Conservation (phyloP, 2,888 invertebrate genomes). For the Eristalis arbustorum region DNA sequence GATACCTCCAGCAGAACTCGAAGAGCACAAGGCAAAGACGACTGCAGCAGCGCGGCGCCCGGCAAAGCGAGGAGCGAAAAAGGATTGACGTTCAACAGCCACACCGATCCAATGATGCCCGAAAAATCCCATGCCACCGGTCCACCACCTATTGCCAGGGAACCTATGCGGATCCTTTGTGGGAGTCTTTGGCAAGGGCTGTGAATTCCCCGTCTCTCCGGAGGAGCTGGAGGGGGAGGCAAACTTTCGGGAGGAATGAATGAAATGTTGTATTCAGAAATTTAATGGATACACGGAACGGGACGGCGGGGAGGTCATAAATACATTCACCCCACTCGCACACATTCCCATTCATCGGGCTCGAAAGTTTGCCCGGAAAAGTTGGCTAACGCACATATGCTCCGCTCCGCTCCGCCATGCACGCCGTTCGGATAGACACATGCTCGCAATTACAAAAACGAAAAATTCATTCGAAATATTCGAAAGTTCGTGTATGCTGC, state of each 20-base stretch:
- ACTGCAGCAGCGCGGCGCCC: slow-evolving; percentile 1
- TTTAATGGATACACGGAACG: slow-evolving; percentile 49
- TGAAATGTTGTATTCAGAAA: slow-evolving; percentile 70
- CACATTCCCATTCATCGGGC: slow-evolving; percentile 23
- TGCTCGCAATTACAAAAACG: slow-evolving; percentile 69
- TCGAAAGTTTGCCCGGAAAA: slow-evolving; percentile 66
- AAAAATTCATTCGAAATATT: slow-evolving; percentile 68
- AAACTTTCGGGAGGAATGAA: slow-evolving; percentile 64
- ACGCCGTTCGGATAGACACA: slow-evolving; percentile 61
- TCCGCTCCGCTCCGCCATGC: background rate
- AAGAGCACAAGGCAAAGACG: slow-evolving; percentile 57
- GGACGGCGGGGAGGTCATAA: slow-evolving; percentile 30
- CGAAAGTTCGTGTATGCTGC: slow-evolving; percentile 28
- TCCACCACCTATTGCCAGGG: slow-evolving; percentile 9
- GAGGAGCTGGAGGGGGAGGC: no score
- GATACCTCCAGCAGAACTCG: slow-evolving; percentile 5
- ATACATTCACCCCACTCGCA: slow-evolving; percentile 26
- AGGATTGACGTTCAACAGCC: slow-evolving; percentile 66
- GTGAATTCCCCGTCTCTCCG: slow-evolving; percentile 7
- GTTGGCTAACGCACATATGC: slow-evolving; percentile 68
- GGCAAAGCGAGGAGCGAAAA: slow-evolving; percentile 18
- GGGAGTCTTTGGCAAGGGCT: slow-evolving; percentile 22
- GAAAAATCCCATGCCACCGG: slow-evolving; percentile 31
- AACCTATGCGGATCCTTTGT: slow-evolving; percentile 6
- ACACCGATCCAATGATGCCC: slow-evolving; percentile 63